phyloP scores from a whole-genome alignment of 2,113 vertebrate species.

The Meleagris gallopavo region DNA sequence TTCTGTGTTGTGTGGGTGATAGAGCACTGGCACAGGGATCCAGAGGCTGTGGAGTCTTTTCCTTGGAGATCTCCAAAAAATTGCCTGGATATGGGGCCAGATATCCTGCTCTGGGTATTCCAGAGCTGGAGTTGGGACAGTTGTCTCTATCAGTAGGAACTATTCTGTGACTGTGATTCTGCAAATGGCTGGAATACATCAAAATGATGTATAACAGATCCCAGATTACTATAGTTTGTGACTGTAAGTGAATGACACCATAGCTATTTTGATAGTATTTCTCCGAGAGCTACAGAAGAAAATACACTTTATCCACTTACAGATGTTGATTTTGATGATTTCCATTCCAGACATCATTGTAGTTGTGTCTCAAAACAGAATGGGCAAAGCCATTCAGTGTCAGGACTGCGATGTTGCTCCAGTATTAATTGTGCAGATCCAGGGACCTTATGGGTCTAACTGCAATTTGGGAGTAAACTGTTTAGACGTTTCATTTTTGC shows the following conservation, averaged over 20 bases:
- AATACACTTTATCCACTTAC: not conserved
- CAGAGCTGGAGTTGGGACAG: not conserved
- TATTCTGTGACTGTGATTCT: not conserved
- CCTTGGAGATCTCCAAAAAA: not conserved
- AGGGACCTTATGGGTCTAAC: not conserved
- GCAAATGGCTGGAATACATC: not conserved
- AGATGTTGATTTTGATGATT: not conserved
- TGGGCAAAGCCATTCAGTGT: not conserved
- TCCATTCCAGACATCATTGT: not conserved
- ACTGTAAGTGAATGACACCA: not conserved
- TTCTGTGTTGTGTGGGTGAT: not conserved
- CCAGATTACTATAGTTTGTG: not conserved
- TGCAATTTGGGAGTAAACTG: slow-evolving; percentile 10
- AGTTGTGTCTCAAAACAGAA: not conserved
- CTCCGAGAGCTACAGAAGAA: not conserved
- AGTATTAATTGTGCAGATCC: not conserved
- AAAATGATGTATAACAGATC: not conserved
- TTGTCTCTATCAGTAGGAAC: not conserved
- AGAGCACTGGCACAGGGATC: not conserved
- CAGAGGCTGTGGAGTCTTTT: not conserved
- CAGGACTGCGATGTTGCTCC: not conserved
- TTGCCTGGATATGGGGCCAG: not conserved
- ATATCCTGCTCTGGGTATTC: not conserved
- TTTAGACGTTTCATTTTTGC: slow-evolving; percentile 12
- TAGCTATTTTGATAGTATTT: not conserved